phyloP scores from a whole-genome alignment of 2,113 vertebrate genomes.

The Cranoglanis bouderius region DNA sequence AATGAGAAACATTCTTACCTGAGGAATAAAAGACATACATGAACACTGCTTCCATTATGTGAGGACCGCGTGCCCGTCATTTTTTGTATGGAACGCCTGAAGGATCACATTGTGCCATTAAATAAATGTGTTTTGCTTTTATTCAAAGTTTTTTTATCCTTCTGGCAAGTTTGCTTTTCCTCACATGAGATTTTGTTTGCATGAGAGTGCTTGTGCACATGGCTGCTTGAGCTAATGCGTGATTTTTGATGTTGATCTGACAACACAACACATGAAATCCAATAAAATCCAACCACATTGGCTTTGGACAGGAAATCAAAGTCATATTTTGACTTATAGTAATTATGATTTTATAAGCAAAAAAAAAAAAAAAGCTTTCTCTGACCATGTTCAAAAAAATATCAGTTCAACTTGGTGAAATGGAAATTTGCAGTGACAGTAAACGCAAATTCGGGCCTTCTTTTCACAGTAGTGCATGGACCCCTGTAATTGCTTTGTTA shows the following conservation, averaged over 20 bases:
- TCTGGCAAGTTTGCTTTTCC: background rate
- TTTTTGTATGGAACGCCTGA: too few relatives aligned
- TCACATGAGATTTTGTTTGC: background rate
- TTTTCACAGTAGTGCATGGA: background rate
- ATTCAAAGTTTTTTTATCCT: background rate
- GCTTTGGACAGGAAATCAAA: background rate
- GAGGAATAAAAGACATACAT: too few relatives aligned
- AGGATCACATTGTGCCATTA: background rate
- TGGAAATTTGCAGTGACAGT: background rate
- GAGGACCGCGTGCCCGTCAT: too few relatives aligned
- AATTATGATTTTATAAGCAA: background rate
- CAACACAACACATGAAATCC: background rate
- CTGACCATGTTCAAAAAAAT: background rate
- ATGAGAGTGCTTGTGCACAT: background rate
- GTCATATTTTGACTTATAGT: background rate
- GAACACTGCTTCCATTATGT: too few relatives aligned
- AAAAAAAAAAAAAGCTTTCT: background rate
- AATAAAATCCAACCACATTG: background rate
- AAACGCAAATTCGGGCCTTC: too few relatives aligned
- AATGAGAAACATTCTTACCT: background rate
- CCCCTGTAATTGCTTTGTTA: background rate
- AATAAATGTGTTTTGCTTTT: background rate
- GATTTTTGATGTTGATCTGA: background rate
- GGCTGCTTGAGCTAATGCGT: background rate
- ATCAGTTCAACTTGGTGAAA: background rate